phyloP scores from a whole-genome alignment of 2,113 vertebrate genomes.

The Bubalus kerabau region DNA sequence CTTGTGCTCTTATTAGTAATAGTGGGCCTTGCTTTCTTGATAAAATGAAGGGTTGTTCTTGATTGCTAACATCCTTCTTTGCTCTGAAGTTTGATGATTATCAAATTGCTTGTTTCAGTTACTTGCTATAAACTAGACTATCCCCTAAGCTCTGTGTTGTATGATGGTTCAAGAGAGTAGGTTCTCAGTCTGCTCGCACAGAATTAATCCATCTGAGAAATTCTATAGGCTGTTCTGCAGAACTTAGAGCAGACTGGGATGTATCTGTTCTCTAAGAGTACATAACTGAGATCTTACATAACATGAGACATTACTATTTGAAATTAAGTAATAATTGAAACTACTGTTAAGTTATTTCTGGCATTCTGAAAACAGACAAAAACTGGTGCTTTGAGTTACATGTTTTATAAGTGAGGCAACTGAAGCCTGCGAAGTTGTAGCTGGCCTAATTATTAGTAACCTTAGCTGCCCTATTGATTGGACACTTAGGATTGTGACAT shows the following conservation, averaged over 20 bases:
- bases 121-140: neutral
- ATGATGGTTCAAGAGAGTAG: neutral
- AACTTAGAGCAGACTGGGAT: neutral
- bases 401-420: neutral
- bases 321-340: neutral
- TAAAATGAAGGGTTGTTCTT: neutral
- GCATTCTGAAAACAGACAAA: neutral
- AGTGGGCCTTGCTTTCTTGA: neutral
- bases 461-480: neutral
- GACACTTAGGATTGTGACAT: neutral
- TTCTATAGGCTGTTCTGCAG: neutral
- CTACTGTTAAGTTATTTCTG: neutral
- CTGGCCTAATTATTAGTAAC: neutral
- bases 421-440: neutral
- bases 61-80: slow-evolving; percentile 20
- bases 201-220: slow-evolving; percentile 9
- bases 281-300: neutral
- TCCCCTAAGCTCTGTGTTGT: neutral
- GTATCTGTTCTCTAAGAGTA: neutral
- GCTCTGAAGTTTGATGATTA: neutral
- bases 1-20: neutral
- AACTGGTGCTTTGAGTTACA: neutral
- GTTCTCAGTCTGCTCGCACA: neutral
- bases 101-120: neutral
- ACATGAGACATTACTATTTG: neutral